phyloP scores from a whole-genome alignment of 2,888 invertebrate genomes.

The Rosalia funebris region DNA sequence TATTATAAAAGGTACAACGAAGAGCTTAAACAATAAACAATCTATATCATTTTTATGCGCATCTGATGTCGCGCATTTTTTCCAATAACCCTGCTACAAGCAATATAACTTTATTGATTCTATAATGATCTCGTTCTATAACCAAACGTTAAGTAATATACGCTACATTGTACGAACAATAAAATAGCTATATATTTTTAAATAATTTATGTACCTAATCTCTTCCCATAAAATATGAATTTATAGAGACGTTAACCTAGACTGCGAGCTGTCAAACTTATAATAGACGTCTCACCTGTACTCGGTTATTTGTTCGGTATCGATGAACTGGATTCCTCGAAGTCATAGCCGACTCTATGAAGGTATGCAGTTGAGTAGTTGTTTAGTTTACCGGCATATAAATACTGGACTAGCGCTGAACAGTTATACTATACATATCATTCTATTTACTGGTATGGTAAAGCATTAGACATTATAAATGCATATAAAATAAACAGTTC shows the following conservation, averaged over 20 bases:
- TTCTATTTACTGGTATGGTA: too few relatives aligned
- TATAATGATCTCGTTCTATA: slow-evolving; percentile 18
- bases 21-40: too few relatives aligned
- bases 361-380: neutral
- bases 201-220: slow-evolving; percentile 29
- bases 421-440: too few relatives aligned
- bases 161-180: slow-evolving; percentile 19
- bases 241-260: slow-evolving; percentile 40
- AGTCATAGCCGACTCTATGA: slow-evolving; percentile 10
- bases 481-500: too few relatives aligned
- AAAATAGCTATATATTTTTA: slow-evolving; percentile 21
- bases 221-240: slow-evolving; percentile 35
- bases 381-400: too few relatives aligned
- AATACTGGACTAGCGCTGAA: too few relatives aligned
- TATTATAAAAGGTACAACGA: too few relatives aligned
- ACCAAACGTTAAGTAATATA: slow-evolving; percentile 16
- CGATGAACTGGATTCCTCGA: slow-evolving; percentile 23
- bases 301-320: slow-evolving; percentile 15
- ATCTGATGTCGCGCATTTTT: too few relatives aligned
- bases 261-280: slow-evolving; percentile 28
- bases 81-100: neutral
- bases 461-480: too few relatives aligned
- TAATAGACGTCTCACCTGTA: slow-evolving; percentile 25
- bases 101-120: slow-evolving; percentile 22
- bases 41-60: too few relatives aligned